Evolutionary conservation across 2,113 vertebrate genomes (phyloP).

Genomic region (Motacilla tschutschensis): DNA sequence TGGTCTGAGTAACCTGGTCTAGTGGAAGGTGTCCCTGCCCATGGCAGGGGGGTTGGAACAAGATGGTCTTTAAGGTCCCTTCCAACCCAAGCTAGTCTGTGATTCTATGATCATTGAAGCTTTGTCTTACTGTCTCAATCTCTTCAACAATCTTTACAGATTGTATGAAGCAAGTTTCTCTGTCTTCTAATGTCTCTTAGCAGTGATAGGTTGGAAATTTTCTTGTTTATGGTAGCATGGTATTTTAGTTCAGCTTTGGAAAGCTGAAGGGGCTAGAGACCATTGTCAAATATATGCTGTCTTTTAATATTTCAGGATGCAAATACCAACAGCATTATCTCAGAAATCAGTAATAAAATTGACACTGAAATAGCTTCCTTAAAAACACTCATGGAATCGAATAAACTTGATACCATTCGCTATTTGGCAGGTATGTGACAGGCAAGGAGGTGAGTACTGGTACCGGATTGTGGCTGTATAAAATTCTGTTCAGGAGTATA

Average conservation of each 20-base stretch:
- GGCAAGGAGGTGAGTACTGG: background rate
- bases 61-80: background rate
- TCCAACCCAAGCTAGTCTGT: background rate
- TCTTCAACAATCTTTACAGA: background rate
- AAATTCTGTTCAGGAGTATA: background rate
- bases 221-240: background rate
- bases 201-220: background rate
- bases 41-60: background rate
- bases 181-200: background rate
- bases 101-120: accelerated
- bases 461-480: background rate
- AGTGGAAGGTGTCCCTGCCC: background rate
- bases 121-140: background rate
- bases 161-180: background rate
- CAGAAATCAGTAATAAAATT: slow-evolving; percentile 92
- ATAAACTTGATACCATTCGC: slow-evolving; percentile 90
- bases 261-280: background rate
- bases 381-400: slow-evolving; percentile 92
- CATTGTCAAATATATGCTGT: background rate
- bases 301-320: slow-evolving; percentile 79
- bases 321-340: slow-evolving; percentile 81
- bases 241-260: background rate
- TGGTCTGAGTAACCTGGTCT: background rate
- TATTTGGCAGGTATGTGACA: slow-evolving; percentile 84
- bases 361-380: slow-evolving; percentile 93